A percentile compares a stretch with the other conserved stretches of the same genome.
Conservation (phyloP, 2,888 invertebrate genomes). For the Emmelina monodactyla region DNA sequence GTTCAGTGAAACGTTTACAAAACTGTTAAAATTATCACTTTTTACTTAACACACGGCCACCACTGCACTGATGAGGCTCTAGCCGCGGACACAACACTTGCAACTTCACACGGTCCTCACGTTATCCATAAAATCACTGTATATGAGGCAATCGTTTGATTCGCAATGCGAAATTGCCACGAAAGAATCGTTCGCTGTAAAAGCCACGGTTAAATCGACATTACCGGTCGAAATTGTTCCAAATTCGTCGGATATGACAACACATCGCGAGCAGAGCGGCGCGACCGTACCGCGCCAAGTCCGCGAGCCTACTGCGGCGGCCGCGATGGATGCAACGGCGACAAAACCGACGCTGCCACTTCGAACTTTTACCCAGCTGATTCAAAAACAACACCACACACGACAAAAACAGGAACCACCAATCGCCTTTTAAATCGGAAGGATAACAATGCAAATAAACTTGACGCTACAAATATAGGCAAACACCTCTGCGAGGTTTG, state of each 20-base stretch:
- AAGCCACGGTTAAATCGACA: constrained; percentile 48
- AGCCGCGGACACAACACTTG: constrained; percentile 39
- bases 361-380: constrained; percentile 56
- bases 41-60: constrained; percentile 46
- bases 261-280: constrained; percentile 8
- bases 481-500: constrained; percentile 47
- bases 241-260: constrained; percentile 30
- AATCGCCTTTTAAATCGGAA: constrained; percentile 30
- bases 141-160: constrained; percentile 50
- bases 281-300: constrained; percentile 58
- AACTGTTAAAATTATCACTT: constrained; percentile 45
- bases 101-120: not conserved
- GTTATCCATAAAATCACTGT: constrained; percentile 46
- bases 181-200: constrained; percentile 37
- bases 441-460: constrained; percentile 47
- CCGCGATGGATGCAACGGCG: constrained; percentile 37
- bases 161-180: constrained; percentile 54
- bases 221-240: constrained; percentile 55
- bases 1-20: constrained; percentile 44
- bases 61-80: constrained; percentile 52
- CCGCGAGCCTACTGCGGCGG: constrained; percentile 55
- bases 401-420: constrained; percentile 18
- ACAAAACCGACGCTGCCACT: constrained; percentile 33
- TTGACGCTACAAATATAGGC: constrained; percentile 48
- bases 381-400: constrained; percentile 22